phyloP scores from a whole-genome alignment of 2,797 vertebrate genomes.

The Helostoma temminkii region DNA sequence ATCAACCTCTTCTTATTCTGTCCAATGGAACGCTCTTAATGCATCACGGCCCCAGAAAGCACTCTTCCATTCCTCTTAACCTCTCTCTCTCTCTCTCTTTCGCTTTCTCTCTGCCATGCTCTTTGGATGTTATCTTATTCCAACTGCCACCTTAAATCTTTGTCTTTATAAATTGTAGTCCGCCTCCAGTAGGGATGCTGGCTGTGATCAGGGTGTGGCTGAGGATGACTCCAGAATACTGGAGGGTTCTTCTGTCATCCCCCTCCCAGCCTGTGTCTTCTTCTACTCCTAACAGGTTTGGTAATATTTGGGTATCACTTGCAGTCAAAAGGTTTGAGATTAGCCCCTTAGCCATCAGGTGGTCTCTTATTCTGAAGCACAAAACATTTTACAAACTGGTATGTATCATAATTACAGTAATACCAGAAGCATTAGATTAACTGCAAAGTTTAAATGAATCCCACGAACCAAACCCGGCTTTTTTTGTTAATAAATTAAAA shows the following conservation, averaged over 20 bases:
- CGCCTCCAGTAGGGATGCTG: slow-evolving; percentile 7
- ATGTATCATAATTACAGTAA: slow-evolving; percentile 67
- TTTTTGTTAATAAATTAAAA: slow-evolving; percentile 52
- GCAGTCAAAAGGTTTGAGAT: slow-evolving; percentile 14
- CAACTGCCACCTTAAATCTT: slow-evolving; percentile 30
- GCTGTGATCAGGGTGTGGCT: slow-evolving; percentile 4
- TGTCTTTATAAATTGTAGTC: slow-evolving; percentile 13
- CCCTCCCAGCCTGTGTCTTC: not conserved
- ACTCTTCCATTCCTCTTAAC: slow-evolving; percentile 50
- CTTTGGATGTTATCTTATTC: slow-evolving; percentile 45
- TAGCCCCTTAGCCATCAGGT: slow-evolving; percentile 9
- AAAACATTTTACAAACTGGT: slow-evolving; percentile 61
- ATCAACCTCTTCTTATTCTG: slow-evolving; percentile 49
- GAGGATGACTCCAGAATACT: slow-evolving; percentile 6
- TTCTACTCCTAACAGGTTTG: slow-evolving; percentile 1
- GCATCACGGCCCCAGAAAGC: slow-evolving; percentile 30
- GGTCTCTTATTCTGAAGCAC: slow-evolving; percentile 46
- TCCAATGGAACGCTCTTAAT: slow-evolving; percentile 40
- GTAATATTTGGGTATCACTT: slow-evolving; percentile 26
- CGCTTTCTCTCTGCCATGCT: slow-evolving; percentile 18
- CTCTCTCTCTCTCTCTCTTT: slow-evolving; percentile 28
- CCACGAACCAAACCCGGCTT: slow-evolving; percentile 54
- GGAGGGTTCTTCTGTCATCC: not conserved
- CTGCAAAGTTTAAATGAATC: slow-evolving; percentile 50
- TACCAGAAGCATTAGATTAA: slow-evolving; percentile 65